phyloP scores from a whole-genome alignment of 92 coral and sea anemone genomes.

The Metridium senile region DNA sequence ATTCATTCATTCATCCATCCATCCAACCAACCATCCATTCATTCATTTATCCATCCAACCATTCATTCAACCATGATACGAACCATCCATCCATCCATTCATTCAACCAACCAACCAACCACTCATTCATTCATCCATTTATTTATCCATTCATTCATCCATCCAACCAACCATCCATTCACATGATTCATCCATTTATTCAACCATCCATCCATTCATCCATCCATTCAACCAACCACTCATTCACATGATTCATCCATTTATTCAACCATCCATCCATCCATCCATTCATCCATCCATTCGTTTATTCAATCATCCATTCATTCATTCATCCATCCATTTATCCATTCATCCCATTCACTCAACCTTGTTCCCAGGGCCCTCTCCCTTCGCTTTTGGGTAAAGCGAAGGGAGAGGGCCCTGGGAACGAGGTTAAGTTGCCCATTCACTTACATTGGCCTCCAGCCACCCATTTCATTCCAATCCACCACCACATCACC shows the following conservation, averaged over 20 bases:
- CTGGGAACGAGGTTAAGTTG: no score
- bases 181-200: not conserved
- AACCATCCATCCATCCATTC: slow-evolving; percentile 1
- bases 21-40: not conserved
- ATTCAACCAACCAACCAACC: not conserved
- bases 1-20: slow-evolving; percentile 3
- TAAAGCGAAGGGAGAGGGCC: no score
- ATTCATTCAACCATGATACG: not conserved
- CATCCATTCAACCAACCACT: not conserved
- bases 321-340: not conserved
- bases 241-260: not conserved
- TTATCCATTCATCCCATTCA: slow-evolving; percentile 2
- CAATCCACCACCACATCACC: slow-evolving; percentile 93
- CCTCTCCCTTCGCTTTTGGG: no score
- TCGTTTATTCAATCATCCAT: not conserved
- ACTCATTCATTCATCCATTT: not conserved
- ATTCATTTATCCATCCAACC: not conserved
- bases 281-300: not conserved
- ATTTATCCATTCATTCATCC: not conserved
- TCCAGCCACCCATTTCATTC: slow-evolving; percentile 91
- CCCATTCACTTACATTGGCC: slow-evolving; percentile 74
- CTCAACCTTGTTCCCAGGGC: no score
- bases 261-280: slow-evolving; percentile 1
- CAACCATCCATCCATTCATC: slow-evolving; percentile 1
- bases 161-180: not conserved